Evolutionary conservation across 2,113 vertebrate genomes (phyloP), one percentile per base, ranked within the genome.

Genomic region (Octodon degus): DNA sequence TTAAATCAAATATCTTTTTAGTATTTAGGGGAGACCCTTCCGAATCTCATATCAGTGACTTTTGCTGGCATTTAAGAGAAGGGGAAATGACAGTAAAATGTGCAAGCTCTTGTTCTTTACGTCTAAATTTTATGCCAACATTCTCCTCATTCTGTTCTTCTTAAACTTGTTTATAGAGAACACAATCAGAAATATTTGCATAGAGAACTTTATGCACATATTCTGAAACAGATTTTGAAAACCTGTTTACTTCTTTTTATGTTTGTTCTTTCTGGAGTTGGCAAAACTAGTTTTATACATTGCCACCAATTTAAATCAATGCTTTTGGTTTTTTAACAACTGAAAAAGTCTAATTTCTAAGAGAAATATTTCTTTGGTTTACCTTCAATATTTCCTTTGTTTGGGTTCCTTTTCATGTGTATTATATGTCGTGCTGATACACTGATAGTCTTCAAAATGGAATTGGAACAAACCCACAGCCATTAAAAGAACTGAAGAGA

Each of bases 191-290:
- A 90, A 92, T n/a, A 79, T 90, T 87, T 96, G 32, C 43, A 77
- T 7, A 53, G 5, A 95, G 25, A 90, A 82, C 55, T 95, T 32
- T 17, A 94, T 24, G 72, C 47, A 67, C 10, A 83, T 24, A 34
- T 96, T 74, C 43, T 58, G 20, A 93, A 96, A 79, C 6, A 47
- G 11, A 77, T 83, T 96, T 95, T 58, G 2, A 53, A 79, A 93
- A 91, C 70, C 5, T n/a, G 32, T 86, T 79, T 79, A 68, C 67
- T 82, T 43, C 19, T 84, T 91, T 65, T 60, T 74, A 94, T 95
- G n/a, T 70, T 60, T 89, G 12, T 74, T 34, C 30, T 94, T 91
- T 94, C n/a, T 95, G 37, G n/a, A 85, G 24, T 91, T 81, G 95
- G 62, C 90, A 97, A 77, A 93, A 63, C 58, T 20, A 86, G n/a